Evolutionary conservation across 2,113 vertebrate genomes (phyloP).

Genomic region (Delphinus delphis): DNA sequence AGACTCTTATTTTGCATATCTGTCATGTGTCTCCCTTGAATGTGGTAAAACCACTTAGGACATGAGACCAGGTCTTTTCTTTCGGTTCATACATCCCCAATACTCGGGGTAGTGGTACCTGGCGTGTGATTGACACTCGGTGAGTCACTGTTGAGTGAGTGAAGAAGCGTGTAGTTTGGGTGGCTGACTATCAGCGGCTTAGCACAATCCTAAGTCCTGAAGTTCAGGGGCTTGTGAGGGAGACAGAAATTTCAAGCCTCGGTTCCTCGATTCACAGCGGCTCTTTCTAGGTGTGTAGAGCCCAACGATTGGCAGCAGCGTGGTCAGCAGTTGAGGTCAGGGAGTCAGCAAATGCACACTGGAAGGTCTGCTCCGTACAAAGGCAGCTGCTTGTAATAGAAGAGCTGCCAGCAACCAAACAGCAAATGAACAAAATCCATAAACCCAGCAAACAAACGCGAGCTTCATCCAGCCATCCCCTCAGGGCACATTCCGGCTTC

Average conservation of each 20-base stretch:
- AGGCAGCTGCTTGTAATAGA: neutral
- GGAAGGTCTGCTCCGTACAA: neutral
- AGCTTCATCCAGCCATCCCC: neutral
- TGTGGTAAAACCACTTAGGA: neutral
- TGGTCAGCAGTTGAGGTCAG: neutral
- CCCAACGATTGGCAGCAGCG: accelerated
- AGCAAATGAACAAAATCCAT: neutral
- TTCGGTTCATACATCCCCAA: neutral
- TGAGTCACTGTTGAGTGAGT: neutral
- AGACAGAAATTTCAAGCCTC: neutral
- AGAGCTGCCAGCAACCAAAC: neutral
- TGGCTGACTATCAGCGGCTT: neutral
- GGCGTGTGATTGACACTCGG: neutral
- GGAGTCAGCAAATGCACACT: neutral
- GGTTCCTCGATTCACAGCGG: accelerated
- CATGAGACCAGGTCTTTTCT: neutral
- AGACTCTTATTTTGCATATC: neutral
- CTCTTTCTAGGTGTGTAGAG: neutral
- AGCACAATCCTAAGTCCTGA: neutral
- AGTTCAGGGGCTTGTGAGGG: neutral
- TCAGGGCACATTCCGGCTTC: neutral
- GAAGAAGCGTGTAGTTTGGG: accelerated
- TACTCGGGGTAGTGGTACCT: neutral
- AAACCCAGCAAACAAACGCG: neutral
- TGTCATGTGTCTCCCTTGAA: neutral